Evolutionary conservation across 2,888 invertebrate species (phyloP).

Genomic region (Noctua janthina): DNA sequence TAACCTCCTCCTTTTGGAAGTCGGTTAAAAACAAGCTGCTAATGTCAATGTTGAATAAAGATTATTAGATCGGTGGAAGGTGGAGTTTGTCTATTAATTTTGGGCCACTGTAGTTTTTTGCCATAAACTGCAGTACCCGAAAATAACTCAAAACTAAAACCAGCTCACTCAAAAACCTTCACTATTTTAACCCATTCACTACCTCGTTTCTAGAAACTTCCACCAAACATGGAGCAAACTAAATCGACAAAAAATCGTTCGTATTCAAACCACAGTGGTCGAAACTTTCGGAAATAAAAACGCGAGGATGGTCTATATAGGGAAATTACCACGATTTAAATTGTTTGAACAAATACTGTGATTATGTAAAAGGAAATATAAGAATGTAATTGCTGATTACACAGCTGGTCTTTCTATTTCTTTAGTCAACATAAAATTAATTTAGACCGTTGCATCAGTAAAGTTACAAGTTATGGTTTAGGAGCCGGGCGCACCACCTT

Average conservation of each 20-base stretch:
- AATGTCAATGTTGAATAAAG: background rate
- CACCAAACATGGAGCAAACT: slow-evolving; percentile 41
- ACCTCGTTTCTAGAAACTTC: slow-evolving; percentile 26
- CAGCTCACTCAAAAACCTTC: slow-evolving; percentile 20
- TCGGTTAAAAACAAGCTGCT: background rate
- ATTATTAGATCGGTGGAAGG: background rate
- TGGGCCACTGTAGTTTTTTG: background rate
- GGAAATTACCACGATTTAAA: slow-evolving; percentile 35
- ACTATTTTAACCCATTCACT: slow-evolving; percentile 42
- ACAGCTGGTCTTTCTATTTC: background rate
- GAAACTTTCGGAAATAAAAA: slow-evolving; percentile 51
- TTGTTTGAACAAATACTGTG: slow-evolving; percentile 10
- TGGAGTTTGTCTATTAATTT: background rate
- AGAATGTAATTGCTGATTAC: background rate
- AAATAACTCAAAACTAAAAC: slow-evolving; percentile 24
- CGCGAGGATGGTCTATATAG: background rate
- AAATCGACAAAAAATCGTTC: slow-evolving; percentile 52
- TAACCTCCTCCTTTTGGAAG: too few relatives aligned
- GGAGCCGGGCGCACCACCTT: background rate
- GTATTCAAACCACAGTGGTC: slow-evolving; percentile 35
- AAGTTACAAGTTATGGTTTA: too few relatives aligned
- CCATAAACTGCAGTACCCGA: background rate
- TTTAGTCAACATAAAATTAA: background rate
- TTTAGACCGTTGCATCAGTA: background rate
- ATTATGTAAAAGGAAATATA: background rate